These are phyloP conservation scores for Ardeotis arabs DNA, from an alignment of 2,113 vertebrate species.

Conservation along the genomic window DNA sequence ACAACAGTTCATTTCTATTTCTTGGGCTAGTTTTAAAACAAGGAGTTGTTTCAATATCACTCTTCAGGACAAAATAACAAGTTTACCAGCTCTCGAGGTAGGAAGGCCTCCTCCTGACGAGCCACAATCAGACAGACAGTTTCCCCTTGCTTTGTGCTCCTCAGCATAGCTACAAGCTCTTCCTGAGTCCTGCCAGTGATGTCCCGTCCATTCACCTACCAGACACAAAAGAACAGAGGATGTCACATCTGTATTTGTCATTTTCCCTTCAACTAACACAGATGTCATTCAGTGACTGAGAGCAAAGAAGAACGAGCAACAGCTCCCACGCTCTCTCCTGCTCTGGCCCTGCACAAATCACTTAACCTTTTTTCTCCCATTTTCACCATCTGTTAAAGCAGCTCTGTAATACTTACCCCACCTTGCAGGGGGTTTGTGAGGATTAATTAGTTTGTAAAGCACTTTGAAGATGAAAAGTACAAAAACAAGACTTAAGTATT, in stretches of 20 bases:
- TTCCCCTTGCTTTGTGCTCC: slow-evolving; percentile 94
- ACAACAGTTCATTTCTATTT: background rate
- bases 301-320: background rate
- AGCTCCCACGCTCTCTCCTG: background rate
- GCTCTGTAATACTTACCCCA: background rate
- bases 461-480: slow-evolving; percentile 47
- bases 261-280: background rate
- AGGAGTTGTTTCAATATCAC: background rate
- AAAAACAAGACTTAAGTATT: slow-evolving; percentile 23
- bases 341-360: background rate
- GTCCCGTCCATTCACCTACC: slow-evolving; percentile 91
- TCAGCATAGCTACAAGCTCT: slow-evolving; percentile 92
- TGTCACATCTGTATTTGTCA: background rate
- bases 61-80: background rate
- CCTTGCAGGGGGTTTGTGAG: slow-evolving; percentile 37
- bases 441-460: slow-evolving; percentile 54
- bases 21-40: background rate
- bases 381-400: slow-evolving; percentile 36
- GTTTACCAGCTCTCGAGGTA: slow-evolving; percentile 95
- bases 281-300: background rate
- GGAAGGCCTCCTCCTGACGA: slow-evolving; percentile 90
- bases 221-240: background rate
- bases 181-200: slow-evolving; percentile 90
- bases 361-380: slow-evolving; percentile 20
- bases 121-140: slow-evolving; percentile 85